A percentile compares a stretch with the other conserved stretches of the same genome.
phyloP scores from a whole-genome alignment of 2,797 vertebrate genomes.

The Rhodeus uyekii region DNA sequence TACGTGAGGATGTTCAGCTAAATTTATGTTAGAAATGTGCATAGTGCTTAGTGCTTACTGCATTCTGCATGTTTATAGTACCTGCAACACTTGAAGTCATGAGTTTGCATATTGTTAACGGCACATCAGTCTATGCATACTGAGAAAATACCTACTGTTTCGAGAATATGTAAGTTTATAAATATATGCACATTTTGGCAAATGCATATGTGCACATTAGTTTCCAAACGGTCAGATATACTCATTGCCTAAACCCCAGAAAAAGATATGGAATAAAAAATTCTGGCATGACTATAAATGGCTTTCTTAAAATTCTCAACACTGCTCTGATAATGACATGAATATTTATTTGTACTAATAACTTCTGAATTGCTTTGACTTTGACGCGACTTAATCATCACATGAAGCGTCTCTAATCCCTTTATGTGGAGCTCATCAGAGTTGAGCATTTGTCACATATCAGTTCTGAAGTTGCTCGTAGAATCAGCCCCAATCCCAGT shows the following conservation, averaged over 20 bases:
- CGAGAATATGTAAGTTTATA: too few species aligned
- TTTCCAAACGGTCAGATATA: background rate
- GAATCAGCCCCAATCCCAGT: background rate
- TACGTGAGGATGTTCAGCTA: background rate
- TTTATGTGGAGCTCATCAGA: conserved; percentile 36
- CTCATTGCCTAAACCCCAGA: background rate
- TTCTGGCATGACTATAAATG: background rate
- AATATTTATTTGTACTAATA: conserved; percentile 22
- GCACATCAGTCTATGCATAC: background rate
- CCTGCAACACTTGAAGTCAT: background rate
- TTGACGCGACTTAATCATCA: conserved; percentile 30
- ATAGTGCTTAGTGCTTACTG: background rate
- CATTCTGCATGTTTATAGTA: background rate
- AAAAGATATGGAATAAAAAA: background rate
- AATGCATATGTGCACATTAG: background rate
- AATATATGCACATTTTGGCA: background rate
- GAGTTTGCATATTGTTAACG: background rate
- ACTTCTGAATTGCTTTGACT: conserved; percentile 16
- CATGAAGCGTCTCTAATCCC: conserved; percentile 37
- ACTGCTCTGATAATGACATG: conserved; percentile 1
- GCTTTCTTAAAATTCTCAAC: background rate
- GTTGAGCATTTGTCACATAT: background rate
- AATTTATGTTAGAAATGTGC: background rate
- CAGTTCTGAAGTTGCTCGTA: background rate
- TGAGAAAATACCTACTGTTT: too few species aligned